phyloP scores from a whole-genome alignment of 2,888 invertebrate species.

The Hemaris fuciformis region DNA sequence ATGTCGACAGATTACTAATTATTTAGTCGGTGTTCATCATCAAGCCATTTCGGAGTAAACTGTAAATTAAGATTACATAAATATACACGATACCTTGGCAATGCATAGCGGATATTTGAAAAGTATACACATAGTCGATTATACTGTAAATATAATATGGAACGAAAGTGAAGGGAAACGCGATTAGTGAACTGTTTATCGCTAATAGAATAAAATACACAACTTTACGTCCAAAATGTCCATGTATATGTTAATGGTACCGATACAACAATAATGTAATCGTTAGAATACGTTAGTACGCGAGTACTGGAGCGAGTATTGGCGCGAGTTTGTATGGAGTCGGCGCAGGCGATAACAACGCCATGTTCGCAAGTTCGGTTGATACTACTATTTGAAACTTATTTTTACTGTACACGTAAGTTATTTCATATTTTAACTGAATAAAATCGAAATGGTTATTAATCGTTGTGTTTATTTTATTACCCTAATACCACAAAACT shows the following conservation, averaged over 20 bases:
- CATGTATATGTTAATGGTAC: slow-evolving; percentile 80
- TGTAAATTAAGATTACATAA: slow-evolving; percentile 3
- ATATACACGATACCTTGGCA: background rate
- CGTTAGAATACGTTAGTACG: slow-evolving; percentile 72
- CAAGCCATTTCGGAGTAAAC: background rate
- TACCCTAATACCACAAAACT: background rate
- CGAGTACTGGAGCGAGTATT: background rate
- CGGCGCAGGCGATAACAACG: slow-evolving; percentile 37
- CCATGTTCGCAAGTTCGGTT: background rate
- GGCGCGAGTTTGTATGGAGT: slow-evolving; percentile 35
- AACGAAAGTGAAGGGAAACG: slow-evolving; percentile 71
- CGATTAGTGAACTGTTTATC: slow-evolving; percentile 37
- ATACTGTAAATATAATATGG: slow-evolving; percentile 42
- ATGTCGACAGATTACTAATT: background rate
- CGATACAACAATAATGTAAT: slow-evolving; percentile 81
- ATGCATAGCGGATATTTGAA: slow-evolving; percentile 16
- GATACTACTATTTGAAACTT: slow-evolving; percentile 68
- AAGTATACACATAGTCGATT: slow-evolving; percentile 27
- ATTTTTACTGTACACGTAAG: slow-evolving; percentile 81
- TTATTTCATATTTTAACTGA: slow-evolving; percentile 82
- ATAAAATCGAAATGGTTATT: slow-evolving; percentile 81
- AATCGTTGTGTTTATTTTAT: slow-evolving; percentile 46
- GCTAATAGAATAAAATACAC: slow-evolving; percentile 68
- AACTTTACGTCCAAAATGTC: slow-evolving; percentile 82
- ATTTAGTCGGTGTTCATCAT: background rate